Percentiles rank a stretch among this genome's conserved stretches.
Conservation (phyloP, 2,888 invertebrate genomes). For the Orgyia antiqua region DNA sequence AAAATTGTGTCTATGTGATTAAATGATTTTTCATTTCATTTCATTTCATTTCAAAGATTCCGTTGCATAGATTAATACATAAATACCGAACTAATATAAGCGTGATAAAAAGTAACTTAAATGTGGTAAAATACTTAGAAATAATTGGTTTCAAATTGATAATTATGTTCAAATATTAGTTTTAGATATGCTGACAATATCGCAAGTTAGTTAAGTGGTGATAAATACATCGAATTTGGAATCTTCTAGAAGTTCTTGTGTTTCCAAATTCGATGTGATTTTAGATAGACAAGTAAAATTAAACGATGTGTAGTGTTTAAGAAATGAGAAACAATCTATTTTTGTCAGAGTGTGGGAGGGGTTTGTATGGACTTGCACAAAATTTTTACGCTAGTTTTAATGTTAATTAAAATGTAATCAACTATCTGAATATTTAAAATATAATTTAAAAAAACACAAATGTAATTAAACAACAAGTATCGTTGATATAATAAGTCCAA, state of each 20-base stretch:
- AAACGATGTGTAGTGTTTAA: conserved; percentile 46
- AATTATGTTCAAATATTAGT: conserved; percentile 35
- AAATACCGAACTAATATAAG: too few species aligned
- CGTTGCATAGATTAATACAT: too few species aligned
- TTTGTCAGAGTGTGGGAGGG: conserved; percentile 51
- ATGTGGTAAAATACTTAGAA: too few species aligned
- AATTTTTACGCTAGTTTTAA: conserved; percentile 53
- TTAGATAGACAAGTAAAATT: conserved; percentile 67
- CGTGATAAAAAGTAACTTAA: too few species aligned
- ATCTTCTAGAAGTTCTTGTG: conserved; percentile 31
- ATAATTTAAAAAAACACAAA: too few species aligned
- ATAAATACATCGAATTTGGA: conserved; percentile 18
- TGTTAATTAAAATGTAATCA: conserved; percentile 22
- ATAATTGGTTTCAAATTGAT: too few species aligned
- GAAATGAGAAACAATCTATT: conserved; percentile 53
- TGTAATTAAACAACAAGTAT: too few species aligned
- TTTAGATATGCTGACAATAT: conserved; percentile 68
- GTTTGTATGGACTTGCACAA: conserved; percentile 45
- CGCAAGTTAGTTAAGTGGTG: conserved; percentile 41
- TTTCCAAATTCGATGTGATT: conserved; percentile 27
- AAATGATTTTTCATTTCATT: too few species aligned
- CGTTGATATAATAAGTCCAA: too few species aligned
- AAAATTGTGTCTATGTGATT: too few species aligned
- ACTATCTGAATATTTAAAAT: conserved; percentile 12
- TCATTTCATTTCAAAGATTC: too few species aligned